Evolutionary conservation across 2,797 vertebrate species (phyloP), one percentile per base, ranked within the genome.

Genomic region (Acipenser ruthenus): DNA sequence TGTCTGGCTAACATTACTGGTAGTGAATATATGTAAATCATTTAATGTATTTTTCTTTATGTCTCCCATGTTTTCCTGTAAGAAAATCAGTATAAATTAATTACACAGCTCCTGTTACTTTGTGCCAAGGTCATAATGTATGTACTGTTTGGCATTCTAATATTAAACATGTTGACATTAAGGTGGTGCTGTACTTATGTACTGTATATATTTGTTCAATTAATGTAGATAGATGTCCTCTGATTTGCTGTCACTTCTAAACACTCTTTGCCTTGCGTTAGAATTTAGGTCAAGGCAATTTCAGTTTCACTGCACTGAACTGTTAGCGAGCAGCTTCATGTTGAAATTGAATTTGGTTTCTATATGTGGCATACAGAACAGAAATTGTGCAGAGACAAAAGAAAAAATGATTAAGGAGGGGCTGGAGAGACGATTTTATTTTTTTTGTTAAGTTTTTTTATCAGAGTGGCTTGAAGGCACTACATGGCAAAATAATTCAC

Each of bases 371-470:
- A 37, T 49, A 65, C 11, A 58, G 11, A 58, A 37, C 7, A 58
- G 53, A 13, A 47, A 55, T 47, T 47, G 37, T 23, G n/a, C 56
- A 66, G 48, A 50, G 6, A 48, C 47, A 49, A 50, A 6, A 48
- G 15, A 58, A 50, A 64, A 18, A 10, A 47, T 5, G 55, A 58
- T 56, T 58, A 8, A 23, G 7, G 12, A 68, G 50, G 50, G 61
- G 62, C 49, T 55, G 51, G 50, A 10, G n/a, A 37, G n/a, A 5
- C 23, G 58, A 64, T 6, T 18, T 55, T 64, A 11, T 58, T 68
- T 18, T 64, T 10, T 51, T 64, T 65, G 55, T 68, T 50, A 58
- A 64, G 61, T 64, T 48, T 55, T 50, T 64, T 6, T 13, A 59
- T 4, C 15, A 60, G 37, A 59, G 50, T 61, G 15, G 23, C 23